A percentile compares a stretch with the other conserved stretches of the same genome.
phyloP scores from a whole-genome alignment of 1,140 invertebrate species.

The Anagrus nilaparvatae region DNA sequence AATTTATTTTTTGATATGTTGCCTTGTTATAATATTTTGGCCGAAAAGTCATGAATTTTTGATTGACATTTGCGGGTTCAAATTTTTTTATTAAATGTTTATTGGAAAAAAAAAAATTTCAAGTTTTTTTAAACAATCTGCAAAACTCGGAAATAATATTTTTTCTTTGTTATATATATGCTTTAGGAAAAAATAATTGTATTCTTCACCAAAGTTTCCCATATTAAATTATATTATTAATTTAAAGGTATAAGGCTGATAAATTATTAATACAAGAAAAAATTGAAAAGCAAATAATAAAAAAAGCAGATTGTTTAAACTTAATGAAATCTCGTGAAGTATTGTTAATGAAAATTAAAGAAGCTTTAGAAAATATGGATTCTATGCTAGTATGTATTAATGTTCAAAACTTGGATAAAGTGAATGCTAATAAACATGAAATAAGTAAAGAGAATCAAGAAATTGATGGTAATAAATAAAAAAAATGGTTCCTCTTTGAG shows the following conservation, averaged over 20 bases:
- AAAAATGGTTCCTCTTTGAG: background rate
- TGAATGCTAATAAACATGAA: background rate
- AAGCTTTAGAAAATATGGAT: constrained; percentile 30
- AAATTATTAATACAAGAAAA: constrained; percentile 39
- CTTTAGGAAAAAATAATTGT: too few species aligned
- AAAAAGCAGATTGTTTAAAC: constrained; percentile 29
- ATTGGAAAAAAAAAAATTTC: too few species aligned
- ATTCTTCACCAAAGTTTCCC: too few species aligned
- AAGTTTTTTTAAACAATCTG: too few species aligned
- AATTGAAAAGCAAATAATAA: constrained; percentile 37
- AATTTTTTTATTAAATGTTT: too few species aligned
- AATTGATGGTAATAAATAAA: constrained; percentile 3
- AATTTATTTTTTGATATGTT: too few species aligned
- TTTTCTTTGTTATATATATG: too few species aligned
- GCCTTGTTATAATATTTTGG: too few species aligned
- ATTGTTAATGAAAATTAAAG: constrained; percentile 30
- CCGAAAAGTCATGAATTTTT: too few species aligned
- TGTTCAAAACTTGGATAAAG: constrained; percentile 8
- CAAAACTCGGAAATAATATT: too few species aligned
- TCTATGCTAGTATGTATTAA: constrained; percentile 26
- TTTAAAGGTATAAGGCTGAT: constrained; percentile 40
- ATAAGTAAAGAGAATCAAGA: constrained; percentile 3
- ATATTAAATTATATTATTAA: too few species aligned
- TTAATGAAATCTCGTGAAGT: constrained; percentile 24
- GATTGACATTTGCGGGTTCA: too few species aligned